Percentiles rank a stretch among this genome's conserved stretches.
Conservation (phyloP, 2,113 vertebrate species). For the Porphyrio hochstetteri region DNA sequence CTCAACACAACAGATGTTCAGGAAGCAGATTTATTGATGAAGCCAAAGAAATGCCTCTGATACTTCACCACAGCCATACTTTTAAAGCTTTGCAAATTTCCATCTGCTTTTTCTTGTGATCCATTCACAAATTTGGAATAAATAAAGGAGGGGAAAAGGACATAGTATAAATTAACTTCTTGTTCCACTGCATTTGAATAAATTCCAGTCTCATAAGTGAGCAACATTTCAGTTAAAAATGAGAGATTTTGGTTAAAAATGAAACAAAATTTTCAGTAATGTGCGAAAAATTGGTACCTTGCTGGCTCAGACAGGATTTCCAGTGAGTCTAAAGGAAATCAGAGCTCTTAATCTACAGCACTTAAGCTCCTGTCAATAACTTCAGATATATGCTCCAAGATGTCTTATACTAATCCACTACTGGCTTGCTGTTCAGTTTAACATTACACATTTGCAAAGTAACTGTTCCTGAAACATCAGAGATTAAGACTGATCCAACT, state of each 20-base stretch:
- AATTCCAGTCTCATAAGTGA: background rate
- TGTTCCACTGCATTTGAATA: background rate
- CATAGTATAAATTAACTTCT: background rate
- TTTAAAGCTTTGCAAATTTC: background rate
- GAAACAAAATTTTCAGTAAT: background rate
- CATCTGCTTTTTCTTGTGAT: conserved; percentile 32
- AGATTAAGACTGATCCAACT: background rate
- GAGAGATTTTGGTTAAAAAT: background rate
- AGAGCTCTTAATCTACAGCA: background rate
- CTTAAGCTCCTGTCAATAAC: background rate
- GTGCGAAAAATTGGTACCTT: background rate
- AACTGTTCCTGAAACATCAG: background rate
- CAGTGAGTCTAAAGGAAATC: background rate
- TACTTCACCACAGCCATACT: background rate
- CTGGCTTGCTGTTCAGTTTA: background rate
- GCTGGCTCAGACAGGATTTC: background rate
- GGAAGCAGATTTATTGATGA: conserved; percentile 58
- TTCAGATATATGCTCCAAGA: background rate
- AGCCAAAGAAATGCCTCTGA: conserved; percentile 55
- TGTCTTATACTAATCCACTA: background rate
- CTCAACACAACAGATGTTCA: conserved; percentile 59
- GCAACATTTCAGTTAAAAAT: background rate
- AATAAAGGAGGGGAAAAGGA: background rate
- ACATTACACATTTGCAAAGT: background rate
- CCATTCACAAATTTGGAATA: background rate